Evolutionary conservation across 2,113 vertebrate genomes (phyloP), one percentile per base, ranked within the genome.

Genomic region (Melanotaenia duboulayi): DNA sequence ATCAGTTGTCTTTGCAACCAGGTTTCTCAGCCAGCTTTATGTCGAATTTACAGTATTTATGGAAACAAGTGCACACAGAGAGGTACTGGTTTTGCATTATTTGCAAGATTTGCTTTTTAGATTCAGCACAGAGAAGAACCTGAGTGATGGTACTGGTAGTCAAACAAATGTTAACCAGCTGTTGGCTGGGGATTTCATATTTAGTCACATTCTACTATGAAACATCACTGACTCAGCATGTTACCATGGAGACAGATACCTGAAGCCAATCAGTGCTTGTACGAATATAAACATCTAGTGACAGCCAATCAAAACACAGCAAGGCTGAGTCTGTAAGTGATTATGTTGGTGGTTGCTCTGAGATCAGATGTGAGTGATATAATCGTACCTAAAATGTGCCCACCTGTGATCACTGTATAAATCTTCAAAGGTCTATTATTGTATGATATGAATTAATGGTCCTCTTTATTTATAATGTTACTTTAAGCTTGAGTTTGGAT

Each of bases 141-240:
- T 54, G 46, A 51, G 25, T 24, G 17, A 25, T 23, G 44, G 25
- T 2, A 32, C 40, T 6, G n/a, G 23, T 56, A 55, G 49, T 25
- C 20, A 4, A 39, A 61, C 32, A 57, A n/a, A 49, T 7, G 12
- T 3, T n/a, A 68, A 49, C 24, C 61, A 49, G 61, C 44, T 48
- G 51, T 39, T 28, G 37, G 51, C 39, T 32, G 65, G 19, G 14
- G 39, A 42, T 65, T 74, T 65, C 59, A 65, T 59, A 65, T 58
- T 74, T 65, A 74, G 62, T 25, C 54, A 16, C 14, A 48, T 24
- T 56, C 24, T 46, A 19, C 40, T 11, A 56, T 25, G 52, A 32
- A 50, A 58, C 52, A 64, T 22, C 17, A 11, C 55, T 71, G 37
- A 71, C 44, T 71, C 46, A 46, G 67, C 19, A 71, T 11, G 49